Evolutionary conservation across 2,888 invertebrate genomes (phyloP).

Genomic region (Hypolimnas misippus): DNA sequence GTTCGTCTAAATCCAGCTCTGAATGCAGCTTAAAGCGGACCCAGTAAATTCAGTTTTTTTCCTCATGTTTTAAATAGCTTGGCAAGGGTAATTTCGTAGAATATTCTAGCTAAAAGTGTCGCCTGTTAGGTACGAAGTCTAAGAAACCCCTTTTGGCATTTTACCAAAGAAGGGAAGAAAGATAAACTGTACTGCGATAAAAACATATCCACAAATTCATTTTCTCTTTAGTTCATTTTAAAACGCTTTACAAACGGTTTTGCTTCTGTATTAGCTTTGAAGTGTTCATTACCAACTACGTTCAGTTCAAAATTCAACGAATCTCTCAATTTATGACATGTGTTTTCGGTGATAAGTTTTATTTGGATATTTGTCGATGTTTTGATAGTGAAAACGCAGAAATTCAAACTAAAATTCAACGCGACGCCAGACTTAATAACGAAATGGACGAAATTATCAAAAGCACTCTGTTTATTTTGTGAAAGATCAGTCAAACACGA

Average conservation of each 20-base stretch:
- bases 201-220: constrained; percentile 42
- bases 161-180: constrained; percentile 38
- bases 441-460: background rate
- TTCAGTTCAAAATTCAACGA: background rate
- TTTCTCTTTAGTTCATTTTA: constrained; percentile 36
- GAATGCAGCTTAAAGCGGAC: constrained; percentile 32
- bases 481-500: too few species aligned
- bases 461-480: background rate
- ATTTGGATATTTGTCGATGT: background rate
- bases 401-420: background rate
- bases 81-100: constrained; percentile 43
- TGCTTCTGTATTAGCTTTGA: constrained; percentile 18
- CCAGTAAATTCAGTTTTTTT: constrained; percentile 37
- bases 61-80: constrained; percentile 41
- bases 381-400: background rate
- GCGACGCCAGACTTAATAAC: background rate
- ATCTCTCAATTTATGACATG: too few species aligned
- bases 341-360: too few species aligned
- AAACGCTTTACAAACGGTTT: constrained; percentile 17
- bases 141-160: constrained; percentile 42
- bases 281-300: constrained; percentile 8
- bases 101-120: constrained; percentile 43
- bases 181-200: constrained; percentile 43
- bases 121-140: constrained; percentile 42
- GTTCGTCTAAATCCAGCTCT: constrained; percentile 27